Percentiles rank a stretch among this genome's conserved stretches.
phyloP scores from a whole-genome alignment of 2,888 invertebrate genomes.

The Tipula vernalis region DNA sequence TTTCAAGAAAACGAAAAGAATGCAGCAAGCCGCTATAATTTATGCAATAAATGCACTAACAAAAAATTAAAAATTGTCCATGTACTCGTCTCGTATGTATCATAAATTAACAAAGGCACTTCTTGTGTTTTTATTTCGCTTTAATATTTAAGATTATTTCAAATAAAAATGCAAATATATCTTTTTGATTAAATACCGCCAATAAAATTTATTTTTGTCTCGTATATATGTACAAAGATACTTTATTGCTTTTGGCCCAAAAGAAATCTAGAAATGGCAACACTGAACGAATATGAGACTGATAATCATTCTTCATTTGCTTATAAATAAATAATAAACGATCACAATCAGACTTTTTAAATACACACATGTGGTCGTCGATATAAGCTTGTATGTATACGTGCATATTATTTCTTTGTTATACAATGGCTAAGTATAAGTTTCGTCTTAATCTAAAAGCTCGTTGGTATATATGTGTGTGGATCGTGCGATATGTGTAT shows the following conservation, averaged over 20 bases:
- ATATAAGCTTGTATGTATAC: not conserved
- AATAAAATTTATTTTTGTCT: not conserved
- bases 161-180: not conserved
- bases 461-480: not conserved
- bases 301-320: not conserved
- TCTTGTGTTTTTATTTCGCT: too few relatives aligned
- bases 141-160: not conserved
- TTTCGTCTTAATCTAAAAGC: not conserved
- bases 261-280: not conserved
- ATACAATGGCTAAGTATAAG: not conserved
- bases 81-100: too few relatives aligned
- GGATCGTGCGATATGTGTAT: not conserved
- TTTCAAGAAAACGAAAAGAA: not conserved
- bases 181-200: not conserved
- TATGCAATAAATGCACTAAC: not conserved
- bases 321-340: not conserved
- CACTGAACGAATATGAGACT: not conserved
- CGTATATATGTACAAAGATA: not conserved
- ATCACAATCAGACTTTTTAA: not conserved
- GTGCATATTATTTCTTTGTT: not conserved
- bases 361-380: not conserved
- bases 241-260: not conserved
- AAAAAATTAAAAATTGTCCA: too few relatives aligned
- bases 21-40: not conserved
- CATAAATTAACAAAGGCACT: not conserved